Conservation (phyloP, 2,888 invertebrate species). For the Scaptomyza reducta region DNA sequence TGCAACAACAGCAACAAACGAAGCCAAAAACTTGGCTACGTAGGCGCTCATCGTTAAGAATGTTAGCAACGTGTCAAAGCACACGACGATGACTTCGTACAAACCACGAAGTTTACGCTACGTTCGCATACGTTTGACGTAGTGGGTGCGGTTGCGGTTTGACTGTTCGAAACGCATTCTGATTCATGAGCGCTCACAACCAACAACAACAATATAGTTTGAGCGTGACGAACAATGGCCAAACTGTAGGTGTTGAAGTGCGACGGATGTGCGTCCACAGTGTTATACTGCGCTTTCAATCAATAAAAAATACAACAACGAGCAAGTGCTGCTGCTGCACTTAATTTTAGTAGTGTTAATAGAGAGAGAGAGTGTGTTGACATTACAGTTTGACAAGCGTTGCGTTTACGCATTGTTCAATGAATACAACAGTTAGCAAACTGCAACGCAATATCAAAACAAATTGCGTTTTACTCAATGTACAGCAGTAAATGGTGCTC, state of each 20-base stretch:
- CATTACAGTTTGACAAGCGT: conserved; percentile 28
- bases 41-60: conserved; percentile 47
- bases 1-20: conserved; percentile 55
- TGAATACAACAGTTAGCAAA: conserved; percentile 29
- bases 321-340: conserved; percentile 5
- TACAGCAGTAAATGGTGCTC: conserved; percentile 13
- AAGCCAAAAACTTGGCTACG: conserved; percentile 50
- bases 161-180: conserved; percentile 43
- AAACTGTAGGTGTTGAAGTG: conserved; percentile 48
- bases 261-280: conserved; percentile 1
- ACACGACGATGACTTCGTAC: conserved; percentile 24
- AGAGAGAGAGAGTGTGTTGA: conserved; percentile 16
- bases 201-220: conserved; percentile 1
- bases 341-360: conserved; percentile 37
- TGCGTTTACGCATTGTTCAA: conserved; percentile 19
- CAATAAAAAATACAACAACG: conserved; percentile 21
- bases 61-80: conserved; percentile 70
- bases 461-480: conserved; percentile 36
- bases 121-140: conserved; percentile 51
- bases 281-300: conserved; percentile 21
- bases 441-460: conserved; percentile 45
- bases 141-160: conserved; percentile 59
- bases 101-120: conserved; percentile 38
- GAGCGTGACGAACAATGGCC: conserved; percentile 55
- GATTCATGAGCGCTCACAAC: conserved; percentile 38